Evolutionary conservation across 2,797 vertebrate genomes (phyloP), one percentile per base, ranked within the genome.

Genomic region (Philypnodon macrostomus): DNA sequence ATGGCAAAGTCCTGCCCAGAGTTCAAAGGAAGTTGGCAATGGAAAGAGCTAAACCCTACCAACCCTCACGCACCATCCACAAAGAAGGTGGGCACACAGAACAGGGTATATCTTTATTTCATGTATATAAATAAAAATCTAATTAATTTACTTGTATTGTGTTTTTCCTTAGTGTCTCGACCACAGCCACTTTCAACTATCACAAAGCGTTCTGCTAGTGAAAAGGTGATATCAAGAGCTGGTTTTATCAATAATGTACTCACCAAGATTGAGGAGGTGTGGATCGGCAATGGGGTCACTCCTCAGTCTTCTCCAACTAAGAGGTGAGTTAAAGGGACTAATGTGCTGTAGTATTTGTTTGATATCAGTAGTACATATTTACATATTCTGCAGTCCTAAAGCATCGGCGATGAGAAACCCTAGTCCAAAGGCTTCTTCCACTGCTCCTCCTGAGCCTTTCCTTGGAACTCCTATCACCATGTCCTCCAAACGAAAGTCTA

Each of bases 201-300:
- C 72, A 84, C 88, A 38, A 96, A 93, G 27, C 89, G 82, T 44
- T 80, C 86, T 46, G 44, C 83, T 53, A 72, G 67, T 48, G 92
- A 92, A 47, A 93, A 85, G 53, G 91, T 95, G 50, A 81, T 92
- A 68, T 93, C 94, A 23, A 90, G 93, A 73, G 93, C 94, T 14
- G 85, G 88, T 38, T 96, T 98, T 69, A 94, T 97, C 73, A 92
- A 71, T 79, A 92, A 89, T 6, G 91, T 98, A 0, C 69, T 98
- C 41, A 89, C 88, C 53, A 98, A 96, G 88, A 94, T 97, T 12
- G 89, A 91, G 76, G 96, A 98, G 68, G 91, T 96, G 6, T 92
- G 93, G 91, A 65, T 86, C 21, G 91, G 87, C 63, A 92, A 73
- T 62, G 88, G 89, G 30, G 38, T 75, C 44, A 86, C 84, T 32